Conservation (phyloP, 2,797 vertebrate species). For the Pangasius macronema region DNA sequence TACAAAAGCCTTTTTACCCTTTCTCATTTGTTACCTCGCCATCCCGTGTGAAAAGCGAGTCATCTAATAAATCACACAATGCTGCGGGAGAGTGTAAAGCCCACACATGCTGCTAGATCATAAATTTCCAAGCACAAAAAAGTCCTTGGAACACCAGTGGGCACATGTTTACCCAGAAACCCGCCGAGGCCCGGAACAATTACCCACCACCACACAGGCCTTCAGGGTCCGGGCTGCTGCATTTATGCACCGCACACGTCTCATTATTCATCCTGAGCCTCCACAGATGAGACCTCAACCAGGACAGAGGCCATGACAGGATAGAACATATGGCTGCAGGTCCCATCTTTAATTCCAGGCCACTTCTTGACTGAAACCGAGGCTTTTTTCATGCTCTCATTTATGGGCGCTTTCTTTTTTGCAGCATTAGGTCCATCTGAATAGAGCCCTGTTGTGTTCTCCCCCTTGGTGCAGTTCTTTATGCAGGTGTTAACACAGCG, state of each 20-base stretch:
- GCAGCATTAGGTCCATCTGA: neutral
- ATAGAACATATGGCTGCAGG: conserved; percentile 48
- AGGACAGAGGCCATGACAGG: conserved; percentile 63
- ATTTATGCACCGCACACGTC: conserved; percentile 74
- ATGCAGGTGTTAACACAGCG: neutral
- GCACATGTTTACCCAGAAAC: conserved; percentile 78
- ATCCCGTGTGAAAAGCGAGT: conserved; percentile 14
- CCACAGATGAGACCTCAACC: conserved; percentile 66
- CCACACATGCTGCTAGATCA: conserved; percentile 63
- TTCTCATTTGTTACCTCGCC: conserved; percentile 34
- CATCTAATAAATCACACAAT: conserved; percentile 70
- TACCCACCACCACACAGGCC: conserved; percentile 68
- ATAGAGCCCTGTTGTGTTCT: neutral
- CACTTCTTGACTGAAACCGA: neutral
- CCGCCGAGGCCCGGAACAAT: conserved; percentile 74
- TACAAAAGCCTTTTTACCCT: conserved; percentile 21
- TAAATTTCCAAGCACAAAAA: conserved; percentile 69
- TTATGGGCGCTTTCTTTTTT: neutral
- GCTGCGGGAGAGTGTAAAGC: conserved; percentile 60
- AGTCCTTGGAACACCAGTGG: conserved; percentile 57
- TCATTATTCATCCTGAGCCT: conserved; percentile 76
- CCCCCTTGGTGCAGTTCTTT: neutral
- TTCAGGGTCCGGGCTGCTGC: conserved; percentile 71
- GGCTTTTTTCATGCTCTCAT: neutral
- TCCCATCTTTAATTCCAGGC: conserved; percentile 2